Percentiles rank a stretch among this genome's conserved stretches.
Evolutionary conservation across 1,140 invertebrate species (phyloP).

Genomic region (Nephila pilipes): DNA sequence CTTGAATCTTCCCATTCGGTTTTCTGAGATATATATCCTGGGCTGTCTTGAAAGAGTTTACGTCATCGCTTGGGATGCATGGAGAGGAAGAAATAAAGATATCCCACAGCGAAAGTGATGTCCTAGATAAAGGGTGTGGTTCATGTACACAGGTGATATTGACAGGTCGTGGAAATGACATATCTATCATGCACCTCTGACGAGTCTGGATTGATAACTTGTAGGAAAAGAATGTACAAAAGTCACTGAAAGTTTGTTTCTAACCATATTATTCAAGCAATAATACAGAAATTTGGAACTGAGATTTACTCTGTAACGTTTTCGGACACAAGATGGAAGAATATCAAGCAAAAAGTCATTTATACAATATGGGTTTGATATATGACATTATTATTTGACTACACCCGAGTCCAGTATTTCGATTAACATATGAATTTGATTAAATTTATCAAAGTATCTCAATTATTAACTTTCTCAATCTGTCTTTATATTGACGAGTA

Average conservation of each 20-base stretch:
- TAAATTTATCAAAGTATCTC: too few relatives aligned
- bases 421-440: too few relatives aligned
- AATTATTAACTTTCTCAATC: too few relatives aligned
- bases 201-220: slow-evolving; percentile 34
- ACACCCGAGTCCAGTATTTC: too few relatives aligned
- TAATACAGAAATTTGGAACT: not conserved
- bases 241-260: not conserved
- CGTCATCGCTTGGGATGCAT: not conserved
- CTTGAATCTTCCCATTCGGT: not conserved
- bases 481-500: too few relatives aligned
- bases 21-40: not conserved
- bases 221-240: not conserved
- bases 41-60: not conserved
- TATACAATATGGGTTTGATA: too few relatives aligned
- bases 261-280: not conserved
- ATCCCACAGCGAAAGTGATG: not conserved
- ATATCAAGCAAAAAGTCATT: too few relatives aligned
- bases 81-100: not conserved
- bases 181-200: not conserved
- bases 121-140: slow-evolving; percentile 22
- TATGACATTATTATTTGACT: too few relatives aligned
- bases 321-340: too few relatives aligned
- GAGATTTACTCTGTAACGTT: too few relatives aligned
- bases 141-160: slow-evolving; percentile 37
- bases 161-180: slow-evolving; percentile 17